Base-by-base conservation (phyloP, 2,888 invertebrate species). In the Gryllus longicercus region DNA sequence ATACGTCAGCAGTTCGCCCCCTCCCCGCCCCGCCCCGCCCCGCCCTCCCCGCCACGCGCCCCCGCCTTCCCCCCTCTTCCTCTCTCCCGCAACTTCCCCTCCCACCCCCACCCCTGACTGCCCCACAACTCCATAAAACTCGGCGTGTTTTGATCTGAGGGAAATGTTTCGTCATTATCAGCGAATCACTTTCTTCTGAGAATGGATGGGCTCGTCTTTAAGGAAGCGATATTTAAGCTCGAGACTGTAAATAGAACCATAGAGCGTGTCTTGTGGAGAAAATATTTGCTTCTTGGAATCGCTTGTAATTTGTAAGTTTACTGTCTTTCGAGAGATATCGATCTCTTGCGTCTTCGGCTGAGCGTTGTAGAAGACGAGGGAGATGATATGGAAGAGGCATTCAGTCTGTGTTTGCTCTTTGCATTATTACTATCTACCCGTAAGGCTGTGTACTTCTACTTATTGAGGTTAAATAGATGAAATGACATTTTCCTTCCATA, bases 301-400 rank as follows among this genome's bases (percentile, higher is more conserved):
- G 63, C 63, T n/a, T 63, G 63, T 63, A 63, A 63, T 63, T 63
- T 63, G 63, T 63, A 63, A 63, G 63, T 63, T 63, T 63, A n/a
- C n/a, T 63, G 63, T 38, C 38, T 38, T 38, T 38, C 38, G 38
- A 38, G 38, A 38, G 38, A 38, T 38, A 38, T 38, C 38, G 38
- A 38, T 38, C 38, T 38, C 8, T 38, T 38, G 38, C 38, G 38
- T 38, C 38, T 8, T 38, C 38, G 38, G 38, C 38, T 38, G 38
- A 38, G 38, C 38, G 38, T 38, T 38, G 38, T 38, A 38, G 38
- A 38, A 38, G 38, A 38, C 38, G 38, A 38, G 38, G 38, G 38
- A 38, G 38, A 0, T 38, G 38, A 38, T 38, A 38, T 38, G 38
- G 38, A 38, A 38, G 38, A 38, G 38, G 8, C 38, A 38, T 38